Base-by-base conservation (phyloP, 2,113 vertebrate genomes). In the Pelecanus crispus region DNA sequence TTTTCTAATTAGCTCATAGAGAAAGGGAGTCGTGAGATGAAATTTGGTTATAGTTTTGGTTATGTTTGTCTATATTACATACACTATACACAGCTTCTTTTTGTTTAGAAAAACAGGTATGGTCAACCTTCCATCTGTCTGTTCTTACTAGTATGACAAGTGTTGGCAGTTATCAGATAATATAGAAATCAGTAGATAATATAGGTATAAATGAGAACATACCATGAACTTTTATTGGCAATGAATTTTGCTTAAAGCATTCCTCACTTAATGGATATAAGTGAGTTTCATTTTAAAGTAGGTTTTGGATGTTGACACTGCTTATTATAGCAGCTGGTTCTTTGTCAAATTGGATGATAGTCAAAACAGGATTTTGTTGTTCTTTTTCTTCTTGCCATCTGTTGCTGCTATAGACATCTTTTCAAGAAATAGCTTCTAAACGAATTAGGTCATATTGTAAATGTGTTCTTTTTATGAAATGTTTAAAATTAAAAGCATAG, bases 321-420 rank as follows among this genome's bases (percentile, higher is more conserved):
- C 29, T 96, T 94, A 73, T 71, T 93, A 52, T 21, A 92, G 83
- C 91, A 97, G 55, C 80, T 91, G 79, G 50, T 94, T 94, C 86
- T 80, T 92, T 94, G 61, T 95, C 91, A 94, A n/a, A 83, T 70
- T 91, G 77, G 79, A 95, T 94, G 84, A 77, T 85, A 81, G 83
- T 96, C 96, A 89, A 95, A 96, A 42, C 47, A 56, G 17, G 62
- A 92, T 94, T 81, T 92, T 87, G 93, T 95, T 97, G 94, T 93
- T 94, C 88, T 92, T 96, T 95, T 96, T 66, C 87, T 82, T 92
- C 91, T 81, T 82, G 63, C 92, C 88, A 96, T 92, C 94, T 97
- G 88, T 93, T 95, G 94, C 88, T 86, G 74, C 44, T 87, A 24
- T 21, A 80, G 62, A 53, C 40, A 22, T 75, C 86, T 93, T 73